Evolutionary conservation across 2,888 invertebrate genomes (phyloP), one percentile per base, ranked within the genome.

Genomic region (Autographa gamma): DNA sequence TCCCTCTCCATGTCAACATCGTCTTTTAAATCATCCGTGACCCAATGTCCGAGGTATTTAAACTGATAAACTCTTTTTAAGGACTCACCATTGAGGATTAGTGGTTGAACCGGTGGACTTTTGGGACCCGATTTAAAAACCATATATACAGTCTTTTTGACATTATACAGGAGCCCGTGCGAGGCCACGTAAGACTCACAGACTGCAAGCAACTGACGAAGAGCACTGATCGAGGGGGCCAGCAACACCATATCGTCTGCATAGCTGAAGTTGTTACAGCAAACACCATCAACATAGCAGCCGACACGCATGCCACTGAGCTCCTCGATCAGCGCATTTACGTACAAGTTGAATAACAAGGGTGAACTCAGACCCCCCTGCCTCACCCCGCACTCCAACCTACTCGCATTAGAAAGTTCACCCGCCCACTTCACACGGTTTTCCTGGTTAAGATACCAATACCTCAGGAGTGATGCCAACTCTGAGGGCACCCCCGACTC

Each of bases 181-280:
- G 48, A 48, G 8, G 48, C 48, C 6, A 48, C 48, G 8, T 7
- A 48, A n/a, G 48, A 16, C 48, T 48, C n/a, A 48, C 48, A 48
- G 7, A 48, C 56, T 58, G 56, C 56, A n/a, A 58, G 56, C 14
- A 58, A 31, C 56, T 58, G 6, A 6, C 56, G 56, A 18, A 58
- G 56, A 58, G 56, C 56, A 9, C 56, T 11, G 25, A 58, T 58
- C 11, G 66, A 60, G 48, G 60, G 66, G 66, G 43, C 60, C 56
- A 58, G 56, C 56, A 58, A 31, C 56, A 58, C 56, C 56, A 58
- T 25, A 19, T 48, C 48, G n/a, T 48, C 48, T 48, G 48, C 56
- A 58, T 58, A 25, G 56, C 31, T 58, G 25, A 19, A 58, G 18
- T 25, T 58, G 25, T 58, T 19, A 25, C 25, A 19, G 11, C 56